These are phyloP conservation scores for Torymus auratus DNA, from an alignment of 2,888 invertebrate genomes.

Conservation along the genomic window DNA sequence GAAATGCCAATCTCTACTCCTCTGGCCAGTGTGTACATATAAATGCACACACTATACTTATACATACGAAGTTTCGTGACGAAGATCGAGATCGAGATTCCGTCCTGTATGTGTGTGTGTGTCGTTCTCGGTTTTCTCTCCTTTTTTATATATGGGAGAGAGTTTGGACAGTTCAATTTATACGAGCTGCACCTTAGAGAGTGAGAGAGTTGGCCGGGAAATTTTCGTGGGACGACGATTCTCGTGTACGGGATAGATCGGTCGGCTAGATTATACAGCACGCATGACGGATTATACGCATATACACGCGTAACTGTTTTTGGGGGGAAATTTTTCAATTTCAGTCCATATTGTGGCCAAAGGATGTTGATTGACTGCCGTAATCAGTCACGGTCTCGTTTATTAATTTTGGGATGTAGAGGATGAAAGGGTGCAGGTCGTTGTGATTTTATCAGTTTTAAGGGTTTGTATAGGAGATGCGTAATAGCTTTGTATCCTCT, in stretches of 20 bases:
- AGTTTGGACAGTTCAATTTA: slow-evolving; percentile 18
- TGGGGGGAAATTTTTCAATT: slow-evolving; percentile 23
- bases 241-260: slow-evolving; percentile 15
- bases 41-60: too few species aligned
- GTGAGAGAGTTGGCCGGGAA: too few species aligned
- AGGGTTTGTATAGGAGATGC: too few species aligned
- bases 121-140: not conserved
- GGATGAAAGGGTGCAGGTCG: too few species aligned
- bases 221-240: slow-evolving; percentile 22
- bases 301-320: slow-evolving; percentile 5
- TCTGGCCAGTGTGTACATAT: not conserved
- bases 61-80: not conserved
- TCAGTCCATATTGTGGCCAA: not conserved
- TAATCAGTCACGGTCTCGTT: slow-evolving; percentile 23
- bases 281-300: not conserved
- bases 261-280: slow-evolving; percentile 23
- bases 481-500: too few species aligned
- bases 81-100: slow-evolving; percentile 35
- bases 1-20: slow-evolving; percentile 21
- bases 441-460: too few species aligned
- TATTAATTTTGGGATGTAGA: not conserved
- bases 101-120: not conserved
- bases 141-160: too few species aligned
- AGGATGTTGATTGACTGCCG: slow-evolving; percentile 12
- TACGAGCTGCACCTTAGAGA: not conserved